These are phyloP conservation scores for Yasuhikotakia modesta DNA, from an alignment of 2,797 vertebrate species.

Conservation along the genomic window DNA sequence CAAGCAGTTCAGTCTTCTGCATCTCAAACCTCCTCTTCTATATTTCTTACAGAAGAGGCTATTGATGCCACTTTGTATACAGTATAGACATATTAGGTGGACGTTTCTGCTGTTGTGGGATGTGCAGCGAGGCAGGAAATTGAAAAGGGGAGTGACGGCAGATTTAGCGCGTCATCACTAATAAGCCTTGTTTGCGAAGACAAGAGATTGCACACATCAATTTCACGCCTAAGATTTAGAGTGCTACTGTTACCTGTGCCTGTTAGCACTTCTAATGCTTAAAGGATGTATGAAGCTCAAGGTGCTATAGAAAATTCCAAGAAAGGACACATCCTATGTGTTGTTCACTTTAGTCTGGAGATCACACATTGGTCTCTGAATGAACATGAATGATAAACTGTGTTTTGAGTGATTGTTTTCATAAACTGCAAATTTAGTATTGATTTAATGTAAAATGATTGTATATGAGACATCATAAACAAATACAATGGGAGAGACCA, in stretches of 20 bases:
- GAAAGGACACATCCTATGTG: neutral
- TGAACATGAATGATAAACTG: neutral
- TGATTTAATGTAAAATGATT: neutral
- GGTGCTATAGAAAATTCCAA: neutral
- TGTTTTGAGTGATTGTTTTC: neutral
- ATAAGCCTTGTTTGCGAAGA: constrained; percentile 78
- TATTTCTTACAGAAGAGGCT: constrained; percentile 61
- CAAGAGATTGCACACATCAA: constrained; percentile 70
- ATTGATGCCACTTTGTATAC: constrained; percentile 67
- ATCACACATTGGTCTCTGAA: neutral
- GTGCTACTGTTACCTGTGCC: constrained; percentile 61
- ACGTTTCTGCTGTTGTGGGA: constrained; percentile 64
- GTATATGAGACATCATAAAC: neutral
- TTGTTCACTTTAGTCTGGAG: neutral
- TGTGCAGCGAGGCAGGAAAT: constrained; percentile 76
- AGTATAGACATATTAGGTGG: constrained; percentile 62
- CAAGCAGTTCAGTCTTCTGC: constrained; percentile 16
- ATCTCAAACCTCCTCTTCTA: neutral
- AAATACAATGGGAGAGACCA: neutral
- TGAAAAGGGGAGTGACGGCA: constrained; percentile 69
- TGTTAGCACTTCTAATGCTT: constrained; percentile 52
- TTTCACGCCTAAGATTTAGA: constrained; percentile 71
- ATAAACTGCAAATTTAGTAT: neutral
- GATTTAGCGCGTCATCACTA: constrained; percentile 73
- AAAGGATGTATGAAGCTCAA: constrained; percentile 7